Evolutionary conservation across 2,113 vertebrate species (phyloP).

Genomic region (Noctilio leporinus): DNA sequence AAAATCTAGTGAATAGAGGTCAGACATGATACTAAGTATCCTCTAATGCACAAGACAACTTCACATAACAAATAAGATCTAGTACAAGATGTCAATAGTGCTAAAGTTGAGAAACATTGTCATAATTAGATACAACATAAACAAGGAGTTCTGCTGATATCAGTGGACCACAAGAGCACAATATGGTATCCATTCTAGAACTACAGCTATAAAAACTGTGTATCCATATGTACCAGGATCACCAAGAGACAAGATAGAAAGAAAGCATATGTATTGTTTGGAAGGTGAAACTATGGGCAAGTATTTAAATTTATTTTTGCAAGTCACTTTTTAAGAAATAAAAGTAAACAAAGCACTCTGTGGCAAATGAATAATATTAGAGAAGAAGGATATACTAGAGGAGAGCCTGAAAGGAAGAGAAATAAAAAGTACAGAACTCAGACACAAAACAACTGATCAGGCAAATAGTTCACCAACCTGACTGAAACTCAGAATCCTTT

Average conservation of each 20-base stretch:
- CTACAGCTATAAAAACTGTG: background rate
- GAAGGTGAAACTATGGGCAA: background rate
- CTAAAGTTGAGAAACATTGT: background rate
- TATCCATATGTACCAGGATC: background rate
- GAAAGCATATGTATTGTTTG: background rate
- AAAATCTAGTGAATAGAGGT: background rate
- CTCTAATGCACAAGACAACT: background rate
- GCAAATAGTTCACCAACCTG: background rate
- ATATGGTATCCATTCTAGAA: background rate
- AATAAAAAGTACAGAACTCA: background rate
- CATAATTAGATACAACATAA: background rate
- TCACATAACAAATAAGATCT: background rate
- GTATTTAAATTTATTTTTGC: background rate
- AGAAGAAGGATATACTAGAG: background rate
- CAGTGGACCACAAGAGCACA: background rate
- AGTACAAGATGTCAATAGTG: background rate
- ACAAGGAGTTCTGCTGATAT: background rate
- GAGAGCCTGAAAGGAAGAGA: background rate
- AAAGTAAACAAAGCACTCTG: background rate
- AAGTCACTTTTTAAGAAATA: constrained; percentile 13
- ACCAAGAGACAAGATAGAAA: background rate
- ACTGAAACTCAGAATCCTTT: background rate
- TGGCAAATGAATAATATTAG: background rate
- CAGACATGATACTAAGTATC: background rate
- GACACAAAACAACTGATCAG: background rate